Conservation (phyloP, 2,113 vertebrate species). For the Microcebus murinus region DNA sequence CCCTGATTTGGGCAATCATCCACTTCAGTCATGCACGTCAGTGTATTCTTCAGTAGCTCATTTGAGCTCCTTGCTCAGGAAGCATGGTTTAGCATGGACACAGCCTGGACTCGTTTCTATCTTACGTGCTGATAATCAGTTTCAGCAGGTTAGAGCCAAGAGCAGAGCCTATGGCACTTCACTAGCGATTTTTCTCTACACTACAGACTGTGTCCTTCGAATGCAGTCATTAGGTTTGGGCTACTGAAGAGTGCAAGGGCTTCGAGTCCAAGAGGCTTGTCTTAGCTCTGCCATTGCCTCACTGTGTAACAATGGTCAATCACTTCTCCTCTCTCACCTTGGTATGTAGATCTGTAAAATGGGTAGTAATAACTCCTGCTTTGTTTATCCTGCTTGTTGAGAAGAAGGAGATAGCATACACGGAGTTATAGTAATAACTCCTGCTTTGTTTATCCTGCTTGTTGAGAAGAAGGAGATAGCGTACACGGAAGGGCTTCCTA, state of each 20-base stretch:
- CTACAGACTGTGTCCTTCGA: neutral
- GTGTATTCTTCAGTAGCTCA: neutral
- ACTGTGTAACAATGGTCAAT: neutral
- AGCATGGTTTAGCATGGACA: neutral
- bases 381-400: neutral
- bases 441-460: neutral
- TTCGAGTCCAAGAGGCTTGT: neutral
- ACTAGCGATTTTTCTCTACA: neutral
- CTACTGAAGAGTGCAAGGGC: neutral
- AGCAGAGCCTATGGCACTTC: neutral
- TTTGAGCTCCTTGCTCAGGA: neutral
- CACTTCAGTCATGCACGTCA: rapidly evolving
- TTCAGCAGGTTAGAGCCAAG: neutral
- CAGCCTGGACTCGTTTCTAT: neutral
- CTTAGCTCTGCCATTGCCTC: neutral
- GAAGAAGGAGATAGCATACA: no score
- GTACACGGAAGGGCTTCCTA: neutral
- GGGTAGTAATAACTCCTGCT: neutral
- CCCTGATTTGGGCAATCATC: neutral
- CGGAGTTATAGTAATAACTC: neutral
- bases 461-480: neutral
- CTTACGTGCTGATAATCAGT: neutral
- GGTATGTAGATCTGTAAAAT: neutral
- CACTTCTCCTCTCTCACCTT: neutral
- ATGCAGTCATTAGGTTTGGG: neutral